Percentiles rank a stretch among this genome's conserved stretches.
These are phyloP conservation scores for Pristionchus japonicus DNA, from an alignment of 2,888 invertebrate species.

Conservation along the genomic window DNA sequence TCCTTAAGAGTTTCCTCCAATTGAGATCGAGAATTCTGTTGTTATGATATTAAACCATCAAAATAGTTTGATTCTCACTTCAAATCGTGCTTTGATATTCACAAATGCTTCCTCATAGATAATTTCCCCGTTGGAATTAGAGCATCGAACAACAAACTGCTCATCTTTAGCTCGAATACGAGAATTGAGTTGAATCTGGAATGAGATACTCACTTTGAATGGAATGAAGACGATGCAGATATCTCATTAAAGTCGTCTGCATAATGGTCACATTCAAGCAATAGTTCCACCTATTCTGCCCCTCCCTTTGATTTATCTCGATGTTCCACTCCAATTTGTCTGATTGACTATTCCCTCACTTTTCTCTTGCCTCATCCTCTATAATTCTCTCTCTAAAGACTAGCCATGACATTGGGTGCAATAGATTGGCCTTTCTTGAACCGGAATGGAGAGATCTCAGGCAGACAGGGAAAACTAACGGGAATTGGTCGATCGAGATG, in stretches of 20 bases:
- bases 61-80: no score
- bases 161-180: neutral
- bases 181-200: constrained; percentile 30
- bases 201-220: neutral
- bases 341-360: neutral
- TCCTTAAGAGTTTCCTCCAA: neutral
- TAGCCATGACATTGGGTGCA: neutral
- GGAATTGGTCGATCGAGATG: constrained; percentile 22
- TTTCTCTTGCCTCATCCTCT: neutral
- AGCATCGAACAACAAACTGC: constrained; percentile 37
- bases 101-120: constrained; percentile 43
- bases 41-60: neutral
- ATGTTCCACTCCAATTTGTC: neutral
- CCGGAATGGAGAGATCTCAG: neutral
- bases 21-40: neutral
- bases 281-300: neutral
- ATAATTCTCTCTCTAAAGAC: neutral
- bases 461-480: neutral
- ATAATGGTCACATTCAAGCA: neutral
- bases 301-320: neutral
- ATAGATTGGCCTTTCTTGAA: neutral
- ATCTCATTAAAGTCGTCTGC: neutral
- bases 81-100: constrained; percentile 21
- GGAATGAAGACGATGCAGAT: neutral
- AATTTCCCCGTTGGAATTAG: neutral